phyloP scores from a whole-genome alignment of 2,113 vertebrate genomes.

The Pituophis catenifer region DNA sequence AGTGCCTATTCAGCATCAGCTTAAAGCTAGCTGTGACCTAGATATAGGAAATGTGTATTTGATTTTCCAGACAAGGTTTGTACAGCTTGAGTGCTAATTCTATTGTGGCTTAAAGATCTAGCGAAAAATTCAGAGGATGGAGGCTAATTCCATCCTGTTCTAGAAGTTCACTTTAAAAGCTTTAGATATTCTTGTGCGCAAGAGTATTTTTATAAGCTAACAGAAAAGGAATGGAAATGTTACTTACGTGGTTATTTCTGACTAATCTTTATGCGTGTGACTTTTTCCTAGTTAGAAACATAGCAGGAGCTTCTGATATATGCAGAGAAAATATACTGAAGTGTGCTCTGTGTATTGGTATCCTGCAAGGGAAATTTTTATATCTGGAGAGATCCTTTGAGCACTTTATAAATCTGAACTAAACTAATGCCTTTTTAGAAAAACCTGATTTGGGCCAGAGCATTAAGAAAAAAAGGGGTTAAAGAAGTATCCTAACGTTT shows the following conservation, averaged over 20 bases:
- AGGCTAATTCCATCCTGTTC: background rate
- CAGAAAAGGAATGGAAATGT: background rate
- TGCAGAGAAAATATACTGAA: slow-evolving; percentile 1
- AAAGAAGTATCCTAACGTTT: background rate
- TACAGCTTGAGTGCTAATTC: background rate
- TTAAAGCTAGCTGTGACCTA: background rate
- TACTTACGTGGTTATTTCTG: background rate
- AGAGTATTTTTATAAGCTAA: background rate
- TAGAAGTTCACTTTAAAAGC: background rate
- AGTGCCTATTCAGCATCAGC: background rate
- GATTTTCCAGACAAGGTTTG: background rate
- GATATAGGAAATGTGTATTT: background rate
- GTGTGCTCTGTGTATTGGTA: background rate
- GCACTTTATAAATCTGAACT: slow-evolving; percentile 5
- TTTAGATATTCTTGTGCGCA: background rate
- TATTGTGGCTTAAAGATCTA: background rate
- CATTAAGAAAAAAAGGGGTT: slow-evolving; percentile 27
- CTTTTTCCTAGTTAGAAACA: background rate
- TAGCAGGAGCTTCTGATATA: accelerated
- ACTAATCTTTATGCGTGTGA: background rate
- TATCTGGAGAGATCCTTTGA: slow-evolving; percentile 22
- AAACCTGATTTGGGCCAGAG: background rate
- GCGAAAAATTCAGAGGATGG: background rate
- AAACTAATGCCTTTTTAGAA: background rate
- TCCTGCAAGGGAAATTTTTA: background rate